Evolutionary conservation across 2,888 invertebrate species (phyloP), one percentile per base, ranked within the genome.

Genomic region (Ctenicera cuprea): DNA sequence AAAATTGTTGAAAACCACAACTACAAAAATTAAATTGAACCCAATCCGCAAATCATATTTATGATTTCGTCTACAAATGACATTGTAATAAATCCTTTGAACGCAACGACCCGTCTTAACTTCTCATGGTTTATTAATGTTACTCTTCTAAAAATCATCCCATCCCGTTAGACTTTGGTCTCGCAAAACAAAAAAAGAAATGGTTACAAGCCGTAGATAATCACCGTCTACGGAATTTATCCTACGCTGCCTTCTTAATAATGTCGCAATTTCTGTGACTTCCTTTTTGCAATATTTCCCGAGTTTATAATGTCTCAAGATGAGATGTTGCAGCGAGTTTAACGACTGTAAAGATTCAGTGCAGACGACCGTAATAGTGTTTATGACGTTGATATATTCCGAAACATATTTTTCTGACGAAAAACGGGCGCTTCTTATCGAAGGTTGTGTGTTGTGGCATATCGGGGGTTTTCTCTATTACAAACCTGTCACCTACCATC

Each of bases 361-460:
- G 62, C 43, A 43, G 62, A 63, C 62, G 26, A 45, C 45, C 33
- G 26, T 48, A 63, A 63, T 63, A 43, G 33, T 48, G 45, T 63
- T 48, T 63, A 63, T 45, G 63, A 63, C 63, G 63, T 63, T 63
- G 63, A 63, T 63, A 18, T 48, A 63, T 63, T 48, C 48, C 18
- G 16, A 48, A 45, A 63, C 48, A 33, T 18, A 43, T 43, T 43
- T 43, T 62, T 12, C n/a, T 11, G 30, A 54, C 14, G 5, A 50
- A 43, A 62, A 62, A 48, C 16, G 26, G 18, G 22, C 5, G 20
- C 26, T 52, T 16, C 54, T 54, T 54, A 54, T 54, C 54, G 54
- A 33, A 54, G 54, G 22, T n/a, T 45, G 11, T 26, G 48, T 5
- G 26, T 63, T 16, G 18, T 37, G n/a, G 16, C 54, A 54, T 16